Base-by-base conservation (phyloP, 2,888 invertebrate species). In the Lissocephala sabroskyi region DNA sequence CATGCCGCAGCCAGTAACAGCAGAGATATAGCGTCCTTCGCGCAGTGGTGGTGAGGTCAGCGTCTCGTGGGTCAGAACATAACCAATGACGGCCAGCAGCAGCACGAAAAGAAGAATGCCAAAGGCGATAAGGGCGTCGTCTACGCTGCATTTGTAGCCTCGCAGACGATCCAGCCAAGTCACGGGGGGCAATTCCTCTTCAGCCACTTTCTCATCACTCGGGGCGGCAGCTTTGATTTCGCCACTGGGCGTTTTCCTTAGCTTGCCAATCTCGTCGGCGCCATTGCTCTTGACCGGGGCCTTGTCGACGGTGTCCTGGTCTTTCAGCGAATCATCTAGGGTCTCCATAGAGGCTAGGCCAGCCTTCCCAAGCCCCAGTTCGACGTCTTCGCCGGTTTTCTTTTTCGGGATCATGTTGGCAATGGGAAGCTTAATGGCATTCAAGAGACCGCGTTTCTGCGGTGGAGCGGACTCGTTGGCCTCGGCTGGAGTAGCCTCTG, bases 281-380 rank as follows among this genome's bases (percentile, higher is more conserved):
- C 90, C 90, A 56, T 85, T 86, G 43, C 81, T 82, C 32, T 81
- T 81, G 1, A 81, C 66, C 1, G 80, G 89, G 0, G 81, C 81
- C 48, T 80, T 79, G 54, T 86, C 86, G 1, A 85, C 86, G 52
- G 88, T 89, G 46, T 90, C 90, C 11, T 89, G 88, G 61, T 89
- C 88, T 45, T 89, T 87, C 13, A 87, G 83, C 61, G 90, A 90
- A 65, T 93, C 93, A 76, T 92, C 93, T 36, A 93, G 85, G 0
- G 93, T 93, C 82, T 94, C 94, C 88, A 92, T 90, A 4, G 93
- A 93, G 1, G 94, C 93, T 42, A 94, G 86, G 14, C 92, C 90
- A 4, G 92, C 92, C 62, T 89, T 89, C 51, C 87, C 87, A 45
- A 86, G 78, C 48, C 86, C 88, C 40, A 86, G 83, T 49, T 88